Conservation (phyloP, 1,140 invertebrate species). For the Brachionus rubens region DNA sequence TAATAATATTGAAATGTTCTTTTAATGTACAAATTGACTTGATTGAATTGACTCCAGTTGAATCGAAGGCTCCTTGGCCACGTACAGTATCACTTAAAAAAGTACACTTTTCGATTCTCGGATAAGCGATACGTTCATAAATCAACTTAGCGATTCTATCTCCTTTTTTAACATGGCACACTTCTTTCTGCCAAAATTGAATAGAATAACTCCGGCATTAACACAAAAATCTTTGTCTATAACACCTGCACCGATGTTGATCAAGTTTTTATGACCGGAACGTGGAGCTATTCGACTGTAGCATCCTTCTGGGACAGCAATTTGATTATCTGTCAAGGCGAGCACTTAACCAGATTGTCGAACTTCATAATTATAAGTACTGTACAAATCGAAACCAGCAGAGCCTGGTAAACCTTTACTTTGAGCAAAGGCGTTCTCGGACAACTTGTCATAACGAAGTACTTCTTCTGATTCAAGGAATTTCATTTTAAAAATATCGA, state of each 20-base stretch:
- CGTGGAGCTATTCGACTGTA: too few species aligned
- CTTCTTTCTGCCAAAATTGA: conserved; percentile 78
- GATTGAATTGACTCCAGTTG: conserved; percentile 73
- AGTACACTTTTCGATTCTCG: conserved; percentile 73
- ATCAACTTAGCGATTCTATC: conserved; percentile 95
- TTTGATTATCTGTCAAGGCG: conserved; percentile 76
- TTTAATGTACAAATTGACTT: too few species aligned
- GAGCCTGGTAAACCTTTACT: not conserved
- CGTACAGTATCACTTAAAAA: conserved; percentile 71
- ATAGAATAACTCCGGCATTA: conserved; percentile 85
- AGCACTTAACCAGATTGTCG: conserved; percentile 6
- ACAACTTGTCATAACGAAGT: conserved; percentile 6
- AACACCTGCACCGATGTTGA: conserved; percentile 94
- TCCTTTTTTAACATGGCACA: conserved; percentile 66
- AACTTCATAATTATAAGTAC: conserved; percentile 34
- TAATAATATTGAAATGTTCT: too few species aligned
- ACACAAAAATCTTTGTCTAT: conserved; percentile 89
- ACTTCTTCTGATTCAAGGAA: conserved; percentile 20
- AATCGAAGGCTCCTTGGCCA: conserved; percentile 78
- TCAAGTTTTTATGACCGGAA: conserved; percentile 86
- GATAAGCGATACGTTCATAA: conserved; percentile 84
- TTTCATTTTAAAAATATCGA: conserved; percentile 45
- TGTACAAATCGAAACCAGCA: conserved; percentile 41
- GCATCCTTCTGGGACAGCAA: conserved; percentile 78
- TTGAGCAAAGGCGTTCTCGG: conserved; percentile 11